Evolutionary conservation across 2,888 invertebrate species (phyloP).

Genomic region (Melieria crassipennis): DNA sequence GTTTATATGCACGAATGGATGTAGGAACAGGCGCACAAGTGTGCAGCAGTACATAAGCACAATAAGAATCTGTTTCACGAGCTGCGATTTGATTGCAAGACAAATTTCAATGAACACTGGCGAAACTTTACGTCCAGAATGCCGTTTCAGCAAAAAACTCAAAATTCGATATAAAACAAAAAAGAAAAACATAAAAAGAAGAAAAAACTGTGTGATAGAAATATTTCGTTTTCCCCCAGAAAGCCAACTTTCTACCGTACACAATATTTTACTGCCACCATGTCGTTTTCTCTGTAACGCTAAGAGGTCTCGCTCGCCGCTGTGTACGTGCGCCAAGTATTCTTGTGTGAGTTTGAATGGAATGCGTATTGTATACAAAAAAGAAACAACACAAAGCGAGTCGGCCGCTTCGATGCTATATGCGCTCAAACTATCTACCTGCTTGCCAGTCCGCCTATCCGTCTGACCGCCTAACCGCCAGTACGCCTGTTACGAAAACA

Average conservation of each 20-base stretch:
- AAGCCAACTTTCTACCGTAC: constrained; percentile 43
- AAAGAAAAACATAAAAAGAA: not conserved
- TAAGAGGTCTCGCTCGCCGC: not conserved
- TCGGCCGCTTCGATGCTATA: no score
- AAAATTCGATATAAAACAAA: no score
- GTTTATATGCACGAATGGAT: constrained; percentile 6
- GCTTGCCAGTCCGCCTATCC: no score
- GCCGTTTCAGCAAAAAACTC: no score
- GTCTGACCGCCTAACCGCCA: no score
- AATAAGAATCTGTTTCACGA: constrained; percentile 9
- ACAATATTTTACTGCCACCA: constrained; percentile 36
- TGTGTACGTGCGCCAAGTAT: constrained; percentile 35
- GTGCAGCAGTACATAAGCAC: not conserved
- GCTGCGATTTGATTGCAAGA: not conserved
- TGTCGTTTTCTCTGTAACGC: constrained; percentile 33
- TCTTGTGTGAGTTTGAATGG: constrained; percentile 42
- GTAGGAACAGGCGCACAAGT: not conserved
- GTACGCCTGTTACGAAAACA: no score
- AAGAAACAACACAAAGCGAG: not conserved
- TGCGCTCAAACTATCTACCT: no score
- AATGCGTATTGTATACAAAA: constrained; percentile 43
- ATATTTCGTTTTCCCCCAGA: constrained; percentile 23
- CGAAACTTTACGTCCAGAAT: no score
- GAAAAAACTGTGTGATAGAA: not conserved
- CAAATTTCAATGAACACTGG: no score